phyloP scores from a whole-genome alignment of 2,113 vertebrate genomes.

The Cheirogaleus medius region DNA sequence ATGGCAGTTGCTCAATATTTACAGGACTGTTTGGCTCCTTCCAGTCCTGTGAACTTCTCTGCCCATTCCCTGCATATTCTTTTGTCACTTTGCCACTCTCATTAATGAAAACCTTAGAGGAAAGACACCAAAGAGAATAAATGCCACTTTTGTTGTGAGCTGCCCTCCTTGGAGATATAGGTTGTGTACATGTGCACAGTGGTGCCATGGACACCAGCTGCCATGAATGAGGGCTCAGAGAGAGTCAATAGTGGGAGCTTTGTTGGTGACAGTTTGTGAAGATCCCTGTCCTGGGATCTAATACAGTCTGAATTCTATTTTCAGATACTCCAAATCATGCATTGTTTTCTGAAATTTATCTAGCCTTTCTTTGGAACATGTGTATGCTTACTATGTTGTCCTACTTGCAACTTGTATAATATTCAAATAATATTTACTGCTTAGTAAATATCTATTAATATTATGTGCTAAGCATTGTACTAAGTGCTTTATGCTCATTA shows the following conservation, averaged over 20 bases:
- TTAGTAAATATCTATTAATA: not conserved
- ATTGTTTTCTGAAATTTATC: not conserved
- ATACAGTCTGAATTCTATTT: not conserved
- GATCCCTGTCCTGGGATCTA: not conserved
- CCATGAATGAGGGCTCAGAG: not conserved
- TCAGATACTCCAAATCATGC: not conserved
- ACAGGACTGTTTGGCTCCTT: not conserved
- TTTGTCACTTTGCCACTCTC: not conserved
- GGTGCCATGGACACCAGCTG: not conserved
- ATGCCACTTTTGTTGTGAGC: not conserved
- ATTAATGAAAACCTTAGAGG: slow-evolving; percentile 45
- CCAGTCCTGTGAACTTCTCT: not conserved
- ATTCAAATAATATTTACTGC: not conserved
- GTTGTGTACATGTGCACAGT: not conserved
- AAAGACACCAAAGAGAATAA: slow-evolving; percentile 8
- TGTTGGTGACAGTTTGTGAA: not conserved
- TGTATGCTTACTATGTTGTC: not conserved
- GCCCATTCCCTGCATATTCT: not conserved
- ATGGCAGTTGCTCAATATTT: not conserved
- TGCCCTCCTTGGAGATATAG: not conserved
- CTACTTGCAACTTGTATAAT: not conserved
- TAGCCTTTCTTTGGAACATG: not conserved
- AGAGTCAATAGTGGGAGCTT: not conserved
- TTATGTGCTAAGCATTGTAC: not conserved
- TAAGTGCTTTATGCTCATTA: not conserved